Conservation (phyloP, 2,888 invertebrate species). For the Pandemis cinnamomeana region DNA sequence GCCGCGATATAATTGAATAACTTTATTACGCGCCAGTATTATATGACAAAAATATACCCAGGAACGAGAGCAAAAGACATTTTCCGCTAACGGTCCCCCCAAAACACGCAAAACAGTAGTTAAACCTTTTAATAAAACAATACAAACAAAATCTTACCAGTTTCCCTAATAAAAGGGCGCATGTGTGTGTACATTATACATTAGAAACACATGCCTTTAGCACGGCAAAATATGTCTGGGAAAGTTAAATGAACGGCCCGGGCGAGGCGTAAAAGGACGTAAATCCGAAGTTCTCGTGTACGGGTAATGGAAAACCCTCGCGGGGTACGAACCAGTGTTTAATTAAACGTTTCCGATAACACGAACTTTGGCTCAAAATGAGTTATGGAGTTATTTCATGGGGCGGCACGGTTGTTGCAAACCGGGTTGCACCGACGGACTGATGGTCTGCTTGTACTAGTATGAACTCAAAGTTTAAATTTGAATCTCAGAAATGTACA, state of each 20-base stretch:
- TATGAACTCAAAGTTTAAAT: neutral
- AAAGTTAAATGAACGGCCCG: slow-evolving; percentile 21
- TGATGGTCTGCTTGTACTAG: neutral
- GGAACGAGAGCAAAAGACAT: neutral
- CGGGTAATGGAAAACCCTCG: slow-evolving; percentile 22
- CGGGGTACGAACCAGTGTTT: slow-evolving; percentile 9
- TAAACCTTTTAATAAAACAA: slow-evolving; percentile 13
- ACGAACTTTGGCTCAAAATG: slow-evolving; percentile 3
- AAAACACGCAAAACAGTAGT: slow-evolving; percentile 8
- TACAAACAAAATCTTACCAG: slow-evolving; percentile 7
- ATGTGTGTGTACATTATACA: neutral
- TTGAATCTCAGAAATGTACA: too few species aligned
- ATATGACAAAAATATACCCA: neutral
- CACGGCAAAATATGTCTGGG: slow-evolving; percentile 10
- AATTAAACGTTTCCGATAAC: slow-evolving; percentile 32
- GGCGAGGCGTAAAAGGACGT: slow-evolving; percentile 12
- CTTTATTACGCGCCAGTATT: neutral
- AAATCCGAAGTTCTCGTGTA: slow-evolving; percentile 19
- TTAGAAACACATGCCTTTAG: slow-evolving; percentile 4
- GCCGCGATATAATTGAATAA: neutral
- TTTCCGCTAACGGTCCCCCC: neutral
- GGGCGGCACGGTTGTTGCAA: slow-evolving; percentile 1
- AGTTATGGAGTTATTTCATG: slow-evolving; percentile 21
- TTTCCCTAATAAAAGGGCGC: neutral
- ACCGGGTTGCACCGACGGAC: neutral